Conservation (phyloP, 2,113 vertebrate genomes). For the Falcunculus frontatus region DNA sequence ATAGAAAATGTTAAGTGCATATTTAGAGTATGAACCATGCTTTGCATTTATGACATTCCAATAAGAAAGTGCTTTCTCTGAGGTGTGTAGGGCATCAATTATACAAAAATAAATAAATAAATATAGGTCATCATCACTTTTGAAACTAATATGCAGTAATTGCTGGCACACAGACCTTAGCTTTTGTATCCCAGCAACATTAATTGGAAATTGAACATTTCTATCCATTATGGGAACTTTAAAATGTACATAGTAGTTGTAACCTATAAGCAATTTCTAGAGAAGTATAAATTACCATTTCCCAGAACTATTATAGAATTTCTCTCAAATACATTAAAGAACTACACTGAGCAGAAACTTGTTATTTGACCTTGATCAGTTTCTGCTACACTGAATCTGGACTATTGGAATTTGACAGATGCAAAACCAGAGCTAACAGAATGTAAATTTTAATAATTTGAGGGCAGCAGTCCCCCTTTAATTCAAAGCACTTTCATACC, state of each 20-base stretch:
- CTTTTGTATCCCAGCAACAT: not conserved
- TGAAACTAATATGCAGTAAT: not conserved
- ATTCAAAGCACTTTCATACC: not conserved
- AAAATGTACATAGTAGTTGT: not conserved
- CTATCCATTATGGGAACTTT: not conserved
- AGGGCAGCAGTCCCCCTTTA: not conserved
- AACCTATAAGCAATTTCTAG: not conserved
- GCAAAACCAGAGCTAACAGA: not conserved
- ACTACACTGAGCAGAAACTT: not conserved
- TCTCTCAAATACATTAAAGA: not conserved
- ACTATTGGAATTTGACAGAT: not conserved
- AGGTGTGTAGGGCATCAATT: not conserved
- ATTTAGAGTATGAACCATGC: not conserved
- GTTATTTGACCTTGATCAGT: not conserved
- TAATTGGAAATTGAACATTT: not conserved
- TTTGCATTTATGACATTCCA: not conserved
- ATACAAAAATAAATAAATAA: not conserved
- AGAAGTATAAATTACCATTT: not conserved
- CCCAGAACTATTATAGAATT: not conserved
- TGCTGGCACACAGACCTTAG: not conserved
- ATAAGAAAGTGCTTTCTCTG: not conserved
- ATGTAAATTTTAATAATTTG: not conserved
- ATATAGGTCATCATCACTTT: not conserved
- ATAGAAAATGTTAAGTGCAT: not conserved
- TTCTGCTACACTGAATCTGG: not conserved